phyloP scores from a whole-genome alignment of 2,888 invertebrate species.

The Monopis laevigella region DNA sequence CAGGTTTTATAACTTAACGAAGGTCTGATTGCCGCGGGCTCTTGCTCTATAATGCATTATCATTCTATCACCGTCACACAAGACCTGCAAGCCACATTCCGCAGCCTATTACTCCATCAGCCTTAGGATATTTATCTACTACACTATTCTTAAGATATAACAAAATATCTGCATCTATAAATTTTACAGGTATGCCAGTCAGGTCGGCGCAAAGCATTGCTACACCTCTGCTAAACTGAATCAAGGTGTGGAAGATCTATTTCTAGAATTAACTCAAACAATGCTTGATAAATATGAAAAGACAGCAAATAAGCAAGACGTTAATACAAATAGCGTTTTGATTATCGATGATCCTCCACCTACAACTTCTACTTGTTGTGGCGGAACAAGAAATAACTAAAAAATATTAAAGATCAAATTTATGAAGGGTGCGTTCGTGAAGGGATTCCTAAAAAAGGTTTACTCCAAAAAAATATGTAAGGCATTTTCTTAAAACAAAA shows the following conservation, averaged over 20 bases:
- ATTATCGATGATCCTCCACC: conserved; percentile 48
- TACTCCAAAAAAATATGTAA: too few relatives aligned
- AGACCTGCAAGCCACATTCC: too few relatives aligned
- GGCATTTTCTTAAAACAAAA: too few relatives aligned
- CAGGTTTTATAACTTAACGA: too few relatives aligned
- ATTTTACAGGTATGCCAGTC: conserved; percentile 82
- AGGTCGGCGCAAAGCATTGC: conserved; percentile 92
- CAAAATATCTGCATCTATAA: too few relatives aligned
- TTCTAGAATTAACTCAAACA: conserved; percentile 81
- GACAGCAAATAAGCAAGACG: conserved; percentile 20
- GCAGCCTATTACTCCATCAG: too few relatives aligned
- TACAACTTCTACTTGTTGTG: conserved; percentile 43
- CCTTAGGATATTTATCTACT: too few relatives aligned
- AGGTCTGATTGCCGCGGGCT: too few relatives aligned
- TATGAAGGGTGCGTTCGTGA: not conserved
- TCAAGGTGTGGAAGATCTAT: conserved; percentile 91
- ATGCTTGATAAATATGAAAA: conserved; percentile 68
- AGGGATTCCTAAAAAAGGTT: too few relatives aligned
- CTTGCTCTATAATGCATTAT: too few relatives aligned
- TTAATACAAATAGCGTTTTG: conserved; percentile 29
- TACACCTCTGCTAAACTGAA: conserved; percentile 94
- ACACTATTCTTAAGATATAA: too few relatives aligned
- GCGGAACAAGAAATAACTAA: conserved; percentile 27
- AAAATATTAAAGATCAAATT: not conserved
- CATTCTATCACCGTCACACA: too few relatives aligned